These are phyloP conservation scores for Micrasema minimum DNA, from an alignment of 1,140 invertebrate species.

Conservation along the genomic window DNA sequence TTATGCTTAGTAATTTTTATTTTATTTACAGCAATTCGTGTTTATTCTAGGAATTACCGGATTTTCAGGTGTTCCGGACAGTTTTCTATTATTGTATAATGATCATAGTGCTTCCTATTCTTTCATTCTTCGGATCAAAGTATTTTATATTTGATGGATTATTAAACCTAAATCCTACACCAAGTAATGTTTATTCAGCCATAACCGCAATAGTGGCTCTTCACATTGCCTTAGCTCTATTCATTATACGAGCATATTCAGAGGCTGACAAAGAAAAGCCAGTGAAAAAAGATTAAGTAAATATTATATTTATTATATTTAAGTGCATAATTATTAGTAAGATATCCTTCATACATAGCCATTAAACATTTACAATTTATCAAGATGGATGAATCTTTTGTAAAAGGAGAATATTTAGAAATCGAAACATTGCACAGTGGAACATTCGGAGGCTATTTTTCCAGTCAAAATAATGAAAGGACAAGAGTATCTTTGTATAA, in stretches of 20 bases:
- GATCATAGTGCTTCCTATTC: constrained; percentile 71
- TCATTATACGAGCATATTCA: constrained; percentile 81
- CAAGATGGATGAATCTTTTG: constrained; percentile 62
- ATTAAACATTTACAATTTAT: constrained; percentile 4
- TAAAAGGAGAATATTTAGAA: constrained; percentile 64
- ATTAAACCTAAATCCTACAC: constrained; percentile 67
- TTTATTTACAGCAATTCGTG: constrained; percentile 21
- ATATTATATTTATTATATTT: constrained; percentile 25
- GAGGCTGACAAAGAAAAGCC: constrained; percentile 61
- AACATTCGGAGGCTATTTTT: constrained; percentile 62
- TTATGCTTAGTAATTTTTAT: constrained; percentile 32
- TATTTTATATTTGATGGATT: constrained; percentile 70
- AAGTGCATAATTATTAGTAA: constrained; percentile 43
- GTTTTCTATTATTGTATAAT: constrained; percentile 73
- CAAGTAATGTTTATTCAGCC: constrained; percentile 80
- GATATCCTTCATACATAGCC: constrained; percentile 33
- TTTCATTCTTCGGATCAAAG: constrained; percentile 71
- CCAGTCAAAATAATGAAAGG: constrained; percentile 62
- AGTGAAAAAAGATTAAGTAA: constrained; percentile 61
- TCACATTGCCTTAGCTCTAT: constrained; percentile 78
- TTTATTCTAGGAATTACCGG: constrained; percentile 63
- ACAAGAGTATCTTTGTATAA: constrained; percentile 62
- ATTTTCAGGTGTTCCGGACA: constrained; percentile 71
- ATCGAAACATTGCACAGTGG: constrained; percentile 61
- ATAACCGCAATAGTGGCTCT: constrained; percentile 76